phyloP scores from a whole-genome alignment of 1,140 invertebrate genomes.

The Papilio helenus region DNA sequence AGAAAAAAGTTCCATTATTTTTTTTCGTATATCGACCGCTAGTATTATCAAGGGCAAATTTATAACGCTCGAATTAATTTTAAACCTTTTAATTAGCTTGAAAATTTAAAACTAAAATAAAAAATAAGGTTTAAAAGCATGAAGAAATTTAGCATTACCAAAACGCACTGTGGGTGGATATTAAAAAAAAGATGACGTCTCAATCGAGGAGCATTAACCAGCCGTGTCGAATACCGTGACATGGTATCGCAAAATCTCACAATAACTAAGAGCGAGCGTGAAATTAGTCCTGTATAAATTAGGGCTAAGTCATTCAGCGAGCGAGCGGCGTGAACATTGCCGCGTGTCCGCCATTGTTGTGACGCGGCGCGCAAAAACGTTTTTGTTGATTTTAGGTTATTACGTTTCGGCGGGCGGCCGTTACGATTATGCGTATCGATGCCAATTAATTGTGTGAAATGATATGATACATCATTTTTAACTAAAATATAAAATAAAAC shows the following conservation, averaged over 20 bases:
- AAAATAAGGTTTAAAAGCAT: neutral
- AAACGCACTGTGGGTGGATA: conserved; percentile 35
- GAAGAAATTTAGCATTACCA: conserved; percentile 12
- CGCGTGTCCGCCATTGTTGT: conserved; percentile 70
- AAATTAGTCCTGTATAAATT: conserved; percentile 75
- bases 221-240: conserved; percentile 73
- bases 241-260: conserved; percentile 71
- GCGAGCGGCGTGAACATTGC: conserved; percentile 62
- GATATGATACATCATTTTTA: conserved; percentile 43
- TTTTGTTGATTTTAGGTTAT: conserved; percentile 75
- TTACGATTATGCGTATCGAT: conserved; percentile 49
- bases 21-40: conserved; percentile 64
- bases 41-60: conserved; percentile 63
- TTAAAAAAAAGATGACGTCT: conserved; percentile 57
- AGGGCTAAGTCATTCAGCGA: conserved; percentile 65
- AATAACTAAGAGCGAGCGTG: conserved; percentile 74
- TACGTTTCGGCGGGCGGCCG: conserved; percentile 46
- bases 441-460: conserved; percentile 63
- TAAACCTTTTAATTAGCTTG: conserved; percentile 9
- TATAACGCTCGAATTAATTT: conserved; percentile 75
- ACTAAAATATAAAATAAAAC: neutral
- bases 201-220: conserved; percentile 65
- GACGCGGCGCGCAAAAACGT: conserved; percentile 57
- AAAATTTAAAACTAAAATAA: neutral
- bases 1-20: conserved; percentile 62